Evolutionary conservation across 1,140 invertebrate species (phyloP).

Genomic region (Anoplolepis gracilipes): DNA sequence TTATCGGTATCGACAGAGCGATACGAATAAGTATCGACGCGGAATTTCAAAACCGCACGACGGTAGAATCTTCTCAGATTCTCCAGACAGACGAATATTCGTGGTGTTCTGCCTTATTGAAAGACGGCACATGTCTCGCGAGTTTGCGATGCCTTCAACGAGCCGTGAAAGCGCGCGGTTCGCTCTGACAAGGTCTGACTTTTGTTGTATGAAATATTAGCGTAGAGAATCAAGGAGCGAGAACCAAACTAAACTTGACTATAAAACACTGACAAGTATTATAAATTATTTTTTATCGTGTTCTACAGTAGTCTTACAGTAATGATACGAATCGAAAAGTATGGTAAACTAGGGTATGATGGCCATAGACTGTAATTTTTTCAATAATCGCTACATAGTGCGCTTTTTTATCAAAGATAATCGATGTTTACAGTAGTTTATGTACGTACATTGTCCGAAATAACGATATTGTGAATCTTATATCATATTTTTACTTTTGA

Average conservation of each 20-base stretch:
- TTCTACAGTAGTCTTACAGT: no score
- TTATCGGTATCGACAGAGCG: slow-evolving; percentile 31
- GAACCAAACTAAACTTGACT: neutral
- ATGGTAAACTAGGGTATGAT: no score
- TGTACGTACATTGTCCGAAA: no score
- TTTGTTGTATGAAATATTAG: neutral
- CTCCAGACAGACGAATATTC: slow-evolving; percentile 23
- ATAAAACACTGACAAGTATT: neutral
- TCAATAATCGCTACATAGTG: no score
- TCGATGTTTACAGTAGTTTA: no score
- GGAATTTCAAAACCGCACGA: slow-evolving; percentile 63
- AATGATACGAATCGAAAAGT: neutral
- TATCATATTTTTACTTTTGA: no score
- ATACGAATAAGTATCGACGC: slow-evolving; percentile 43
- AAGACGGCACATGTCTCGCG: slow-evolving; percentile 52
- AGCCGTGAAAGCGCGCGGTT: slow-evolving; percentile 18
- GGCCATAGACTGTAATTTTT: no score
- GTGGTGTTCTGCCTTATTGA: slow-evolving; percentile 44
- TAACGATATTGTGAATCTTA: no score
- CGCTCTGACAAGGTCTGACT: slow-evolving; percentile 33
- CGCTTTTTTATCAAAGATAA: no score
- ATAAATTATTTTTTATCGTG: no score
- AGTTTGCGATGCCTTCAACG: slow-evolving; percentile 24
- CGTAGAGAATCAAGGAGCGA: neutral
- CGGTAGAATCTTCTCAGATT: slow-evolving; percentile 47